Conservation (phyloP, 2,888 invertebrate species). For the Megamerina dolium region DNA sequence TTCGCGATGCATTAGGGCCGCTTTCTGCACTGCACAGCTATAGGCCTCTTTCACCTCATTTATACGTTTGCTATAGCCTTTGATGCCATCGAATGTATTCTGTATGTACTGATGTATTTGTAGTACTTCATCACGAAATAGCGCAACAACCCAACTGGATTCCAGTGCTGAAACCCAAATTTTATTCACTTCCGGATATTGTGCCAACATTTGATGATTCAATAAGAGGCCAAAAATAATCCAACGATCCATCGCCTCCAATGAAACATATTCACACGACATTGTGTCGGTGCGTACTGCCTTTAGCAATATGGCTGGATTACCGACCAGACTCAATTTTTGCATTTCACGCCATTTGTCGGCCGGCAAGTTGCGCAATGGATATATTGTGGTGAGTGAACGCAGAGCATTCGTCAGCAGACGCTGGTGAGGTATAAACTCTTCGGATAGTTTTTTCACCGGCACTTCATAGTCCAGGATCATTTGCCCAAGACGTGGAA, state of each 20-base stretch:
- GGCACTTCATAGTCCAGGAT: constrained; percentile 97
- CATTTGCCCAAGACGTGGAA: constrained; percentile 94
- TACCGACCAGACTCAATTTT: constrained; percentile 87
- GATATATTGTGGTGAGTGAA: constrained; percentile 83
- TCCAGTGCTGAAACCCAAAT: constrained; percentile 90
- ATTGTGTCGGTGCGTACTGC: constrained; percentile 93
- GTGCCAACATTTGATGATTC: constrained; percentile 81
- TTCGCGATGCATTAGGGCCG: constrained; percentile 88
- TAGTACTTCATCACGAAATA: constrained; percentile 96
- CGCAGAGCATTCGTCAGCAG: constrained; percentile 77
- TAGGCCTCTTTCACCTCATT: constrained; percentile 96
- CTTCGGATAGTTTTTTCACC: constrained; percentile 89
- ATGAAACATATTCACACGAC: constrained; percentile 94
- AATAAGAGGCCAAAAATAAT: constrained; percentile 90
- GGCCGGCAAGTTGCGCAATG: constrained; percentile 82
- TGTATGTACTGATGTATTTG: constrained; percentile 92
- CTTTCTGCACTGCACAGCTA: constrained; percentile 81
- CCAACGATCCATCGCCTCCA: constrained; percentile 96
- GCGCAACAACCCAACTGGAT: constrained; percentile 86
- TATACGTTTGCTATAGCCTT: constrained; percentile 87
- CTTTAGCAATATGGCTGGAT: constrained; percentile 89
- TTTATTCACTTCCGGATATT: constrained; percentile 72
- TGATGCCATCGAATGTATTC: constrained; percentile 88
- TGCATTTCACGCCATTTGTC: constrained; percentile 93
- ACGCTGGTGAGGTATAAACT: constrained; percentile 92